These are phyloP conservation scores for Conus canariensis DNA, from an alignment of 2,888 invertebrate genomes.

Conservation along the genomic window DNA sequence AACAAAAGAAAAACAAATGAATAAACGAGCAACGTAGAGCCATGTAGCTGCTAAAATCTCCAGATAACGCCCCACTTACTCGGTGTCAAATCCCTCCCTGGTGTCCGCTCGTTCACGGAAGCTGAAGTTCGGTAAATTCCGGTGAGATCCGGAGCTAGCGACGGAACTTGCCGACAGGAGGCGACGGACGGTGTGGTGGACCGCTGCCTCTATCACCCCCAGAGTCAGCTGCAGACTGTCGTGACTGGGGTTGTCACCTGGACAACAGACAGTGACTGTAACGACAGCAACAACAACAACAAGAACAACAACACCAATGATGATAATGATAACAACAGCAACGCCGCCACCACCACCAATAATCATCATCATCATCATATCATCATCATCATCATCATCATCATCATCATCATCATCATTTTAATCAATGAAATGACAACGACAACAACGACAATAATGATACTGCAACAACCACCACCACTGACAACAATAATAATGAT, in stretches of 20 bases:
- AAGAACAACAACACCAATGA: no score
- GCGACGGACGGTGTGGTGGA: constrained; percentile 27
- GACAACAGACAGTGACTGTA: not conserved
- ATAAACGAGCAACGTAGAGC: no score
- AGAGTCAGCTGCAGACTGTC: constrained; percentile 26
- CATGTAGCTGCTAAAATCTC: no score
- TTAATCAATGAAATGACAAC: no score
- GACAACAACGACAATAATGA: no score
- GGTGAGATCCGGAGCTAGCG: constrained; percentile 17
- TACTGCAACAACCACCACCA: no score
- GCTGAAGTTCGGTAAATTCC: constrained; percentile 12
- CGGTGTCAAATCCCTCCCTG: not conserved
- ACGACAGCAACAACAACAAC: not conserved
- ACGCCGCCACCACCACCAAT: no score
- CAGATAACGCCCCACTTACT: not conserved
- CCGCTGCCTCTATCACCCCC: constrained; percentile 38
- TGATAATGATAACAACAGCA: no score
- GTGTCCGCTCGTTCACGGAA: not conserved
- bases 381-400: constrained; percentile 27
- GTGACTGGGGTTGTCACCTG: not conserved
- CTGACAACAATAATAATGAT: no score
- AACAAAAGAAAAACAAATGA: no score
- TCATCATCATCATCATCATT: constrained; percentile 16
- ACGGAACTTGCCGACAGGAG: constrained; percentile 38
- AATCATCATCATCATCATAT: constrained; percentile 25